Evolutionary conservation across 2,888 invertebrate genomes (phyloP).

Genomic region (Malthinus seriepunctatus): DNA sequence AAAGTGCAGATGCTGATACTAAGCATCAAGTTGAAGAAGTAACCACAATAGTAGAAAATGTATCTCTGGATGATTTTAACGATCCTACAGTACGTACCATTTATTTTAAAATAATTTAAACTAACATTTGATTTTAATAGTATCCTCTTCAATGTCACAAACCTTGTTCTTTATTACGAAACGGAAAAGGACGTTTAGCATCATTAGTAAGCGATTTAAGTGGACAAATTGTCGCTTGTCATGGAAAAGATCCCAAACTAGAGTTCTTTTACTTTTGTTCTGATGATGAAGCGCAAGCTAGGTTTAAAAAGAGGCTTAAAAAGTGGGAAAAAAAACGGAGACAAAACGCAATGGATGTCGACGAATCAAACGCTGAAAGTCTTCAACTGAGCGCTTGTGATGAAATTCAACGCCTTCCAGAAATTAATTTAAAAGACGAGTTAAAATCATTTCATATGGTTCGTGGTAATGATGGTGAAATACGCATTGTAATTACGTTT

Average conservation of each 20-base stretch:
- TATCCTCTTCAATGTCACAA: conserved; percentile 75
- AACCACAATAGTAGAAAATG: conserved; percentile 56
- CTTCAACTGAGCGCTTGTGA: conserved; percentile 58
- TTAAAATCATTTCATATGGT: conserved; percentile 72
- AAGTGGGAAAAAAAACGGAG: conserved; percentile 68
- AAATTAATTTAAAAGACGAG: conserved; percentile 63
- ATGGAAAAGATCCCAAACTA: conserved; percentile 78
- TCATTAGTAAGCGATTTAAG: conserved; percentile 73
- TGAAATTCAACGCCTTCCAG: conserved; percentile 61
- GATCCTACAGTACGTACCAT: conserved; percentile 55
- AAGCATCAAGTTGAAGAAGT: conserved; percentile 57
- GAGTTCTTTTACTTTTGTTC: conserved; percentile 83
- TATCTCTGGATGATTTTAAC: conserved; percentile 60
- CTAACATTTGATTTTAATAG: conserved; percentile 49
- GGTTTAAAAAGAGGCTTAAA: conserved; percentile 75
- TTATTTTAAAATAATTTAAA: not conserved
- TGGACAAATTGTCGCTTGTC: conserved; percentile 75
- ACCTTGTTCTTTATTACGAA: conserved; percentile 78
- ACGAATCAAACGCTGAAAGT: conserved; percentile 42
- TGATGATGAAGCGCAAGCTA: conserved; percentile 71
- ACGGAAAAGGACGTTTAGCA: conserved; percentile 78
- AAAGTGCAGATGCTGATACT: conserved; percentile 55
- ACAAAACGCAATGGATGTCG: conserved; percentile 41
- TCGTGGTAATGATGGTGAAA: conserved; percentile 71
- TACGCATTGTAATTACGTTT: conserved; percentile 68